Conservation (phyloP, 2,113 vertebrate species). For the Tachuris rubrigastra region DNA sequence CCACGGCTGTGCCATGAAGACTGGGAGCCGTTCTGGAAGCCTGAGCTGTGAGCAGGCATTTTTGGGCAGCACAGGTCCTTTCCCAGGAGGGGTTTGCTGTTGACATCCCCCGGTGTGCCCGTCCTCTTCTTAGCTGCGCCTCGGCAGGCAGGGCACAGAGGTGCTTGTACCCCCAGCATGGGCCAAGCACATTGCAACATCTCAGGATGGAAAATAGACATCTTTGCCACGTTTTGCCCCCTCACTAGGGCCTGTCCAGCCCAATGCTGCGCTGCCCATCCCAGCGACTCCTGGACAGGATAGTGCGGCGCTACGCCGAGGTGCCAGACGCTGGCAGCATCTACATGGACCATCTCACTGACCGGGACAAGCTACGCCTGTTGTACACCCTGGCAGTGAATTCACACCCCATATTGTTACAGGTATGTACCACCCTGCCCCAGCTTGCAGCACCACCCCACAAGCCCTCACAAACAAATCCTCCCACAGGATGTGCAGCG, state of each 20-base stretch:
- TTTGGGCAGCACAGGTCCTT: fast-evolving
- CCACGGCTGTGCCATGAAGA: fast-evolving
- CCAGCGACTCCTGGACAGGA: constrained; percentile 82
- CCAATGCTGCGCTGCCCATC: constrained; percentile 82
- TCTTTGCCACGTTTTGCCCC: not conserved
- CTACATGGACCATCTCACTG: constrained; percentile 84
- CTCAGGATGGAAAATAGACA: not conserved
- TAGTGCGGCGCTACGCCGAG: constrained; percentile 83
- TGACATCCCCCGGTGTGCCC: fast-evolving
- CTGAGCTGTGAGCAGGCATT: not conserved
- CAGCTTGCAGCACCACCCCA: fast-evolving
- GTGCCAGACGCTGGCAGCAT: constrained; percentile 82
- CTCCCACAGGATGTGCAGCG: fast-evolving
- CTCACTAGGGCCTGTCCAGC: constrained; percentile 74
- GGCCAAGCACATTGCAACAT: fast-evolving
- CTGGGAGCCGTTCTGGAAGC: not conserved
- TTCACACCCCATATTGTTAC: constrained; percentile 80
- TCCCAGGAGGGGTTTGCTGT: not conserved
- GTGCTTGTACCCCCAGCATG: fast-evolving
- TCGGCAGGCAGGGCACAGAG: not conserved
- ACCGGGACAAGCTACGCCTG: constrained; percentile 80
- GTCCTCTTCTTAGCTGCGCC: fast-evolving
- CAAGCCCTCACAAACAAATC: not conserved
- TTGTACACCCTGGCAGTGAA: constrained; percentile 84
- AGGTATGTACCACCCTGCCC: constrained; percentile 52